phyloP scores from a whole-genome alignment of 2,797 vertebrate species.

The Astyanax mexicanus region DNA sequence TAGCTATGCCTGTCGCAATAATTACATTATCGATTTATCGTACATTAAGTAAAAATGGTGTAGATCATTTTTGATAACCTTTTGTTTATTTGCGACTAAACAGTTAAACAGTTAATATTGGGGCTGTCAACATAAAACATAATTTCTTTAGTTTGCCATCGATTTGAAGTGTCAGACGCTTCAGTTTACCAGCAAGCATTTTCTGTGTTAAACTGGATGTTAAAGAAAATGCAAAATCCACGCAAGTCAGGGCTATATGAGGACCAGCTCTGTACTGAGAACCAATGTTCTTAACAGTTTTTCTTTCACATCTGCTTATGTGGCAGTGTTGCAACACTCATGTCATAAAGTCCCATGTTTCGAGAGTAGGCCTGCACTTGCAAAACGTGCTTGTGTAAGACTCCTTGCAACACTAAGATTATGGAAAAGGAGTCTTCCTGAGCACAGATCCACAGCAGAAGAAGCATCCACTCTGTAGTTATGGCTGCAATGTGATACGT shows the following conservation, averaged over 20 bases:
- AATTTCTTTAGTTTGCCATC: no score
- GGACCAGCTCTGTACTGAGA: neutral
- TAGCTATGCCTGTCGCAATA: no score
- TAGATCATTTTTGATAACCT: no score
- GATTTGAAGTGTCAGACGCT: neutral
- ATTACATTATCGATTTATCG: no score
- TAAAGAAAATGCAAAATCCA: neutral
- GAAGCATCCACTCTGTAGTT: conserved; percentile 7
- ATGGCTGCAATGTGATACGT: conserved; percentile 37
- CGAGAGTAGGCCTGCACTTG: neutral
- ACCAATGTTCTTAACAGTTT: neutral
- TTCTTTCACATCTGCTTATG: neutral
- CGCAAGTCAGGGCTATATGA: neutral
- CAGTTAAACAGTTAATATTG: no score
- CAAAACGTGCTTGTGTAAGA: conserved; percentile 23
- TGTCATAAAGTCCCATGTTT: neutral
- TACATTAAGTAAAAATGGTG: no score
- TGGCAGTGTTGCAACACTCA: neutral
- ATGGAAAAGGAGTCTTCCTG: neutral
- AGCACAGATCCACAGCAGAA: conserved; percentile 1
- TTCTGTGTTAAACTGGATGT: neutral
- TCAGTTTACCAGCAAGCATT: no score
- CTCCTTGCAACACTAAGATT: neutral
- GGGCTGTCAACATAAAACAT: no score
- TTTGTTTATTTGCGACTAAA: no score